Conservation (phyloP, 2,113 vertebrate genomes). For the Dissostichus mawsoni region DNA sequence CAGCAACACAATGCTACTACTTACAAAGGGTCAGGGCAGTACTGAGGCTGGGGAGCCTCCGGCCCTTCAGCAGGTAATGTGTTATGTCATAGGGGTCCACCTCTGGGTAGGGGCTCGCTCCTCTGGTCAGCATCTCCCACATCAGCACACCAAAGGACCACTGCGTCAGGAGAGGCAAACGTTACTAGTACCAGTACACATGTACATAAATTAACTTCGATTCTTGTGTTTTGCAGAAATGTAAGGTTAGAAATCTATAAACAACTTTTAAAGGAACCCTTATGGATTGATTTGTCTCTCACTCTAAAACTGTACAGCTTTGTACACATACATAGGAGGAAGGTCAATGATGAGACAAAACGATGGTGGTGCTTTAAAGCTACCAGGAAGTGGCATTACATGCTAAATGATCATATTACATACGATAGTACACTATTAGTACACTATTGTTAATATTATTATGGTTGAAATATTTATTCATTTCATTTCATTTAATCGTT, state of each 20-base stretch:
- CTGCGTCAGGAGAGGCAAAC: constrained; percentile 71
- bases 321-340: background rate
- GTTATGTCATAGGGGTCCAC: constrained; percentile 95
- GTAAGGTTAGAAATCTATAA: background rate
- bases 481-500: too few species aligned
- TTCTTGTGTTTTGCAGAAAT: background rate
- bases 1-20: constrained; percentile 65
- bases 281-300: background rate
- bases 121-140: constrained; percentile 97
- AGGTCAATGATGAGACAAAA: background rate
- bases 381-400: too few species aligned
- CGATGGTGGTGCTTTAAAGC: background rate
- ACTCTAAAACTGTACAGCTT: background rate
- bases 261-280: background rate
- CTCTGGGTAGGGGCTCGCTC: constrained; percentile 91
- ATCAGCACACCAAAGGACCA: constrained; percentile 97
- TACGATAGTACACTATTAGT: too few species aligned
- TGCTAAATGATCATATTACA: too few species aligned
- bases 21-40: constrained; percentile 92
- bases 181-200: background rate
- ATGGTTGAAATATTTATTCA: too few species aligned
- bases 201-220: background rate
- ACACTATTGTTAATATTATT: too few species aligned
- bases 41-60: constrained; percentile 93
- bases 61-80: constrained; percentile 88